These are phyloP conservation scores for Amorpha juglandis DNA, from an alignment of 2,888 invertebrate genomes.

Conservation along the genomic window DNA sequence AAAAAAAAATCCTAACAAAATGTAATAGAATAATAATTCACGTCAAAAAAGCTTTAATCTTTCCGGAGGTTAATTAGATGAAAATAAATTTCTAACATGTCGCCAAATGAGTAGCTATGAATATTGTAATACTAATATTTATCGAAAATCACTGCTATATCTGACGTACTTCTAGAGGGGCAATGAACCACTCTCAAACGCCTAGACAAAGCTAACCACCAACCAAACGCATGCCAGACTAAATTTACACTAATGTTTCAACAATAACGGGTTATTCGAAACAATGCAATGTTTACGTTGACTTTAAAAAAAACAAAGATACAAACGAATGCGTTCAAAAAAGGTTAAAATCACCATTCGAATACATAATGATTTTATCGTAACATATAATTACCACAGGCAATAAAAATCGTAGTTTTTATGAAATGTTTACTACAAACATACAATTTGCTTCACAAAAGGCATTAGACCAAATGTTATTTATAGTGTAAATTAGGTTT, in stretches of 20 bases:
- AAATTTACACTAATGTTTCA: constrained; percentile 8
- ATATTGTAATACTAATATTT: not conserved
- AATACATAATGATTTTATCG: no score
- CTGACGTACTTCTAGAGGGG: not conserved
- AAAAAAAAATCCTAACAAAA: no score
- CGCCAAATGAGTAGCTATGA: not conserved
- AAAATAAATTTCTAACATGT: not conserved
- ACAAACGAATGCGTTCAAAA: not conserved
- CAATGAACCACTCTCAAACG: not conserved
- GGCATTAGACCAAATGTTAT: no score
- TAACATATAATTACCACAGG: no score
- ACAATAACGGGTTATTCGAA: not conserved
- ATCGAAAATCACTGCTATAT: not conserved
- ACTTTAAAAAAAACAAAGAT: not conserved
- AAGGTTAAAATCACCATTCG: not conserved
- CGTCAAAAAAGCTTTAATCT: no score
- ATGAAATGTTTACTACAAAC: no score
- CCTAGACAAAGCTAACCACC: not conserved
- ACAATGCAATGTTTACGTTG: not conserved
- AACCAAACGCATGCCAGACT: not conserved
- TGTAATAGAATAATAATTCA: no score
- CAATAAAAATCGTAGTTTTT: no score
- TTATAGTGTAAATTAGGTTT: no score
- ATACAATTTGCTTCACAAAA: no score
- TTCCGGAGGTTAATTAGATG: not conserved